A percentile compares a stretch with the other conserved stretches of the same genome.
phyloP scores from a whole-genome alignment of 1,140 invertebrate genomes.

The Octopus sinensis region DNA sequence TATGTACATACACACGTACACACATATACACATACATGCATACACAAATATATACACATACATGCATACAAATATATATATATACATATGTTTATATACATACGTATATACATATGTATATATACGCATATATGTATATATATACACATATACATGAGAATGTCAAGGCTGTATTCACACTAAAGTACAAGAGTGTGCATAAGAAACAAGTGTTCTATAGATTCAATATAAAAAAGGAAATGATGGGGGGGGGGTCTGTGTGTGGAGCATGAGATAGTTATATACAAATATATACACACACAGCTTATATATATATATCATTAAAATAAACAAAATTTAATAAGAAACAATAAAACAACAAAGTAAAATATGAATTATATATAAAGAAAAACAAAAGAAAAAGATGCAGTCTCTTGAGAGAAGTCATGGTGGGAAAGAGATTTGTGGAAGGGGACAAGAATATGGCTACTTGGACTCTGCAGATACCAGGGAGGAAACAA shows the following conservation, averaged over 20 bases:
- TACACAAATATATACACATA: not conserved
- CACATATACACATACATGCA: not conserved
- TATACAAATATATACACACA: not conserved
- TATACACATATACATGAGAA: not conserved
- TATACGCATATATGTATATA: not conserved
- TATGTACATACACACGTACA: not conserved
- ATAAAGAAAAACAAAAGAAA: too few species aligned
- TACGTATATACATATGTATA: not conserved
- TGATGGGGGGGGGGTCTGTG: not conserved
- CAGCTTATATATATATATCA: not conserved
- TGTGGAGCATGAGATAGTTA: not conserved
- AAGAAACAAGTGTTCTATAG: not conserved
- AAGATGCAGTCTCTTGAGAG: too few species aligned
- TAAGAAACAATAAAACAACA: too few species aligned
- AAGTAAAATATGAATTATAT: too few species aligned
- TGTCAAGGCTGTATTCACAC: not conserved
- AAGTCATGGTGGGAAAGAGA: too few species aligned
- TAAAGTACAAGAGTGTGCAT: not conserved
- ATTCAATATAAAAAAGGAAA: not conserved
- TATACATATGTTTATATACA: not conserved
- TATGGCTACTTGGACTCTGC: too few species aligned
- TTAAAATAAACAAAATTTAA: not conserved
- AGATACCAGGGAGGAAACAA: too few species aligned
- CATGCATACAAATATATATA: not conserved
- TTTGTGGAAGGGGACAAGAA: too few species aligned